These are phyloP conservation scores for Rousettus leschenaultii DNA, from an alignment of 2,113 vertebrate species.

Conservation along the genomic window DNA sequence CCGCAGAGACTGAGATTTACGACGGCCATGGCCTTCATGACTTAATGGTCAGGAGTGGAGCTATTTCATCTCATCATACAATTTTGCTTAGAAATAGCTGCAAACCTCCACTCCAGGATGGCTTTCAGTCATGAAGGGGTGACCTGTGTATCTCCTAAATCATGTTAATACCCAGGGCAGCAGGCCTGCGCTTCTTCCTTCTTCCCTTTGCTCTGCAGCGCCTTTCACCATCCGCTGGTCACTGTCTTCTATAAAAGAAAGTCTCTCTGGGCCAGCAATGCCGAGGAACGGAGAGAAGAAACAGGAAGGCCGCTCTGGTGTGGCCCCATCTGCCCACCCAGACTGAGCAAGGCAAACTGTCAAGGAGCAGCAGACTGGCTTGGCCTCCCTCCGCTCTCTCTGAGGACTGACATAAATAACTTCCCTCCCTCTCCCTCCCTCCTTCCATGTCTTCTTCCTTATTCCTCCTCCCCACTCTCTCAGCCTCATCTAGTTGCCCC, in stretches of 20 bases:
- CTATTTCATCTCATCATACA: slow-evolving; percentile 60
- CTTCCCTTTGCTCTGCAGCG: neutral
- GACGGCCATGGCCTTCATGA: neutral
- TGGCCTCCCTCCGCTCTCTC: too few relatives aligned
- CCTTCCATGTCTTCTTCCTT: neutral
- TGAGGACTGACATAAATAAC: neutral
- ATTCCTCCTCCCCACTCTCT: neutral
- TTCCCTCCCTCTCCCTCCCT: too few relatives aligned
- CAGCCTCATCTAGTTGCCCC: neutral
- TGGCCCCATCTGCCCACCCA: neutral
- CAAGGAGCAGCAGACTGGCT: neutral
- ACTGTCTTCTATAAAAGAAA: neutral
- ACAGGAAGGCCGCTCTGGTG: neutral
- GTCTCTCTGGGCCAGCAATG: neutral
- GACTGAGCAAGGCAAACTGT: neutral
- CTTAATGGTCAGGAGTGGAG: slow-evolving; percentile 56
- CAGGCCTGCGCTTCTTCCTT: neutral
- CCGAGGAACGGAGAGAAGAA: neutral
- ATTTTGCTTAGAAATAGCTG: slow-evolving; percentile 50
- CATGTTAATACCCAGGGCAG: slow-evolving; percentile 40
- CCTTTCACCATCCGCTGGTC: neutral
- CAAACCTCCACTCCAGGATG: neutral
- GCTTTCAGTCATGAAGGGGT: slow-evolving; percentile 46
- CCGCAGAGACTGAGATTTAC: slow-evolving; percentile 28
- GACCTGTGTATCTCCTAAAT: slow-evolving; percentile 59